Evolutionary conservation across 2,888 invertebrate genomes (phyloP).

Genomic region (Melieria crassipennis): DNA sequence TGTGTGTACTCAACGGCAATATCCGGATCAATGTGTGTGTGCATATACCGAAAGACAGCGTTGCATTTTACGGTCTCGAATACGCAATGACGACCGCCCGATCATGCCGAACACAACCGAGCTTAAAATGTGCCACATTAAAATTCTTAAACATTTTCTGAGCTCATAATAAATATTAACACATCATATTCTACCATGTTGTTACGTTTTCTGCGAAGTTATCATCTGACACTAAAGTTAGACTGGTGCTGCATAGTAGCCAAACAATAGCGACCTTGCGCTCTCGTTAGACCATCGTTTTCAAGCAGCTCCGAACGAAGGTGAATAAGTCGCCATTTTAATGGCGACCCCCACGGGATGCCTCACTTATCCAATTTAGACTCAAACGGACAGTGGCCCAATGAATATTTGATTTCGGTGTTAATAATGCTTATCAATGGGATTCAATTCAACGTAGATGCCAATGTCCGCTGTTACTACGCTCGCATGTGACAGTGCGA

Average conservation of each 20-base stretch:
- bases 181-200: too few species aligned
- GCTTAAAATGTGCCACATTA: too few species aligned
- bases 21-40: constrained; percentile 7
- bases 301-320: background rate
- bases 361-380: background rate
- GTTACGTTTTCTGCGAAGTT: too few species aligned
- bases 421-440: background rate
- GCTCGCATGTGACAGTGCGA: constrained; percentile 28
- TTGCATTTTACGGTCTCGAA: constrained; percentile 9
- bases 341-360: background rate
- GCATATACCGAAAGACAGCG: constrained; percentile 12
- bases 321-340: constrained; percentile 1
- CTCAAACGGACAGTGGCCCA: background rate
- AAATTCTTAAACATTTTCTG: too few species aligned
- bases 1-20: constrained; percentile 20
- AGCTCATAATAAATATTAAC: too few species aligned
- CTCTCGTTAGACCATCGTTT: background rate
- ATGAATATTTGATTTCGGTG: too few species aligned
- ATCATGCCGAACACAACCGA: too few species aligned
- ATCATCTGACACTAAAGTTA: too few species aligned
- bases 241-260: too few species aligned
- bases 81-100: background rate
- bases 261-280: too few species aligned
- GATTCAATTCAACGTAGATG: constrained; percentile 14
- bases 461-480: constrained; percentile 18